These are phyloP conservation scores for Crocidura indochinensis DNA, from an alignment of 2,797 vertebrate genomes.

Conservation along the genomic window DNA sequence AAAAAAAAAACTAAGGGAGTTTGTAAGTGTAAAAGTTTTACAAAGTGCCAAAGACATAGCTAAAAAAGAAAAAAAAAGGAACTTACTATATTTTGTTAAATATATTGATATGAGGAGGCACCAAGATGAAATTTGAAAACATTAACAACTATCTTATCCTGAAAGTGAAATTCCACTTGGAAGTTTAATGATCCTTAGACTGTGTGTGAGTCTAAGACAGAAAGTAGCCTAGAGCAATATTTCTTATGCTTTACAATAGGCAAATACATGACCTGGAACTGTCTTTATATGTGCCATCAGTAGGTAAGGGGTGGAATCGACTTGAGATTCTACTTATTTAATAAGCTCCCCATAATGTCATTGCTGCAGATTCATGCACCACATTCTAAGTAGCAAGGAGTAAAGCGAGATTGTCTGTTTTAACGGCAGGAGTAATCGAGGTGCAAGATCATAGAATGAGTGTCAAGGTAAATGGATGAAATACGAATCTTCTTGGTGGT, in stretches of 20 bases:
- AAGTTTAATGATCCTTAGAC: neutral
- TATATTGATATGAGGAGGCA: neutral
- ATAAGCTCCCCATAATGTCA: neutral
- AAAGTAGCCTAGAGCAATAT: neutral
- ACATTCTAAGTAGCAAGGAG: neutral
- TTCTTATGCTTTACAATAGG: neutral
- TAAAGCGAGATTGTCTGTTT: constrained; percentile 26
- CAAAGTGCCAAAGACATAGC: neutral
- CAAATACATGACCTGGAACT: neutral
- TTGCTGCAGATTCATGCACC: neutral
- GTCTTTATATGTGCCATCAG: constrained; percentile 15
- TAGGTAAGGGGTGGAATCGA: neutral
- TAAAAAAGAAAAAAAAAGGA: neutral
- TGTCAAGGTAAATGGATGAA: neutral
- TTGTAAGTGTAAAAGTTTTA: neutral
- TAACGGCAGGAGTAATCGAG: constrained; percentile 39
- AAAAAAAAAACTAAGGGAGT: neutral
- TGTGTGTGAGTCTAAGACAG: neutral
- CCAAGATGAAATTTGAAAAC: neutral
- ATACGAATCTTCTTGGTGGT: neutral
- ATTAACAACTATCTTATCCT: neutral
- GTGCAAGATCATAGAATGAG: neutral
- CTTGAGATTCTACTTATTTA: constrained; percentile 6
- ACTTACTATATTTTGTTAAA: neutral
- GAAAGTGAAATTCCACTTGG: neutral